Percentiles rank a stretch among this genome's conserved stretches.
These are phyloP conservation scores for Conops quadrifasciatus DNA, from an alignment of 2,888 invertebrate species.

Conservation along the genomic window DNA sequence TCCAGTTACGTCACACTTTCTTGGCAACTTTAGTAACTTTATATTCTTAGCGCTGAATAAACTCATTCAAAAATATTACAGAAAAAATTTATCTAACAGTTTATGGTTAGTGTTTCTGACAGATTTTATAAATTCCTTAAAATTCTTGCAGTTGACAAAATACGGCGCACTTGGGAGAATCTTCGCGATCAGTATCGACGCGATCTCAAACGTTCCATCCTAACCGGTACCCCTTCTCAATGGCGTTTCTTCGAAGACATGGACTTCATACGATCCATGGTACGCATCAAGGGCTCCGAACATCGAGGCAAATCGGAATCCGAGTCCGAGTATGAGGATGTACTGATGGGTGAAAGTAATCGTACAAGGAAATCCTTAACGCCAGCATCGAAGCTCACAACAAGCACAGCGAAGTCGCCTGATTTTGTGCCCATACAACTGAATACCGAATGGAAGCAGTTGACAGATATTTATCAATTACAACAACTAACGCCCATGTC, in stretches of 20 bases:
- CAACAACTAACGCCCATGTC: background rate
- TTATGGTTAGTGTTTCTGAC: no score
- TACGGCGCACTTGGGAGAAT: slow-evolving; percentile 49
- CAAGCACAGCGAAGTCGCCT: background rate
- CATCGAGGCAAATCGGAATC: background rate
- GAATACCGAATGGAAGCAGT: slow-evolving; percentile 26
- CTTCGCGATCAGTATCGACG: slow-evolving; percentile 50
- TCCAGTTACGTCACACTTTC: no score
- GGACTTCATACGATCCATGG: slow-evolving; percentile 45
- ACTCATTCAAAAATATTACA: no score
- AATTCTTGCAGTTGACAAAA: slow-evolving; percentile 42
- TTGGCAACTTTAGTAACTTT: no score
- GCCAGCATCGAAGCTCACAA: background rate
- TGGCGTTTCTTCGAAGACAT: slow-evolving; percentile 49
- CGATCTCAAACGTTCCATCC: slow-evolving; percentile 45
- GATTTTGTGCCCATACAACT: slow-evolving; percentile 19
- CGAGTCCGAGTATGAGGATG: background rate
- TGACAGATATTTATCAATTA: background rate
- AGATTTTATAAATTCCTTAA: no score
- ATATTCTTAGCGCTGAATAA: no score
- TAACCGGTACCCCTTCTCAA: slow-evolving; percentile 44
- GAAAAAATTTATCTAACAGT: no score
- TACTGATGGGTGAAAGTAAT: background rate
- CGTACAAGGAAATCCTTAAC: background rate
- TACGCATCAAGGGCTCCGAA: slow-evolving; percentile 39